These are phyloP conservation scores for Criorhina ranunculi DNA, from an alignment of 2,888 invertebrate species.

Conservation along the genomic window DNA sequence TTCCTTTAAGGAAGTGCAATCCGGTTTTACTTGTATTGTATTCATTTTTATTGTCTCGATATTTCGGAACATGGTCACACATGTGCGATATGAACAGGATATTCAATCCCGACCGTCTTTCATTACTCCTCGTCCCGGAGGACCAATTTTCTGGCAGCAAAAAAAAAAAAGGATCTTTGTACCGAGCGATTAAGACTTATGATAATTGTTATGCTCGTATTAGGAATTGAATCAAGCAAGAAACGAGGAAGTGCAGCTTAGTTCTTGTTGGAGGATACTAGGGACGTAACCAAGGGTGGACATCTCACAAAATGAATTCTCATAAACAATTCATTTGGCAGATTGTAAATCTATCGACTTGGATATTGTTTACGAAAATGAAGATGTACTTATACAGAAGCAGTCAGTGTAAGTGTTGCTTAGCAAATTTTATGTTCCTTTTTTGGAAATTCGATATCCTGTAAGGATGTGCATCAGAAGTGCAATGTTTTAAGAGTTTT, in stretches of 20 bases:
- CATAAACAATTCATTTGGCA: constrained; percentile 70
- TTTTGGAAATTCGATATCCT: constrained; percentile 65
- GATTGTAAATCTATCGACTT: constrained; percentile 62
- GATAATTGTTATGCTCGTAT: constrained; percentile 68
- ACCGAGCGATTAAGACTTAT: constrained; percentile 61
- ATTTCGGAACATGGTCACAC: constrained; percentile 68
- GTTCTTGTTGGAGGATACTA: constrained; percentile 42
- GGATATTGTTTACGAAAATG: constrained; percentile 19
- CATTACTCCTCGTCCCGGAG: constrained; percentile 40
- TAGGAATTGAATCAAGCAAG: constrained; percentile 43
- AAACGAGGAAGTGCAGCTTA: constrained; percentile 70
- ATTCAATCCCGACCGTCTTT: constrained; percentile 51
- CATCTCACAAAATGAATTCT: constrained; percentile 60
- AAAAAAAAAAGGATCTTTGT: constrained; percentile 46
- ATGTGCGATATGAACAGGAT: constrained; percentile 71
- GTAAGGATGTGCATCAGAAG: constrained; percentile 36
- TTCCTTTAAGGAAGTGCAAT: constrained; percentile 71
- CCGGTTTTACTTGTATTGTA: constrained; percentile 66
- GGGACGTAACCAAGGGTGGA: constrained; percentile 65
- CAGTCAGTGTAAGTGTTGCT: constrained; percentile 7
- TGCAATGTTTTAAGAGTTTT: constrained; percentile 38
- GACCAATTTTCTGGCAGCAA: constrained; percentile 55
- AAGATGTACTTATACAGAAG: background rate
- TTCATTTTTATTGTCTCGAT: constrained; percentile 64
- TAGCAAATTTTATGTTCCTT: constrained; percentile 33